Conservation (phyloP, 1,140 invertebrate species). For the Drosophila rufa region DNA sequence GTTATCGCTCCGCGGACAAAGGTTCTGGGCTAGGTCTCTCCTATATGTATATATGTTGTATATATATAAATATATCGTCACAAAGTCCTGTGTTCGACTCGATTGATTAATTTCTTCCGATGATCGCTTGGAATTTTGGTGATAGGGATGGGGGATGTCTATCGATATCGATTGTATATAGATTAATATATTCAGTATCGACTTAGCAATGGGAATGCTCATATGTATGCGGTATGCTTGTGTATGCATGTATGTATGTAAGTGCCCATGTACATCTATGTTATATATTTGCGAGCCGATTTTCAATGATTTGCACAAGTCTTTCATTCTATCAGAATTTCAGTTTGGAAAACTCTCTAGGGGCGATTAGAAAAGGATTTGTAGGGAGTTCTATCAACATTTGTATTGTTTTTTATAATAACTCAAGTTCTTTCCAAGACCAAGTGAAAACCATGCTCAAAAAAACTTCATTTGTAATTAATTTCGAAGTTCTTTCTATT, state of each 20-base stretch:
- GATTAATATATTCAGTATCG: conserved; percentile 63
- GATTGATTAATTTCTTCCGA: conserved; percentile 11
- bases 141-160: conserved; percentile 24
- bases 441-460: conserved; percentile 37
- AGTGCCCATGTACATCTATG: conserved; percentile 41
- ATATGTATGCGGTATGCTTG: conserved; percentile 56
- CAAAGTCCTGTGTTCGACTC: conserved; percentile 48
- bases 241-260: conserved; percentile 42
- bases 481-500: too few species aligned
- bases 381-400: too few species aligned
- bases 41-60: conserved; percentile 1
- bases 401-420: not conserved
- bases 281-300: conserved; percentile 31
- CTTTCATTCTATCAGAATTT: not conserved
- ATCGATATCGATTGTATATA: conserved; percentile 44
- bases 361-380: not conserved
- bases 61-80: not conserved
- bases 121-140: conserved; percentile 27
- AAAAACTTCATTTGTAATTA: not conserved
- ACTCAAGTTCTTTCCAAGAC: conserved; percentile 21
- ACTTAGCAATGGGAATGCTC: conserved; percentile 82
- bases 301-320: conserved; percentile 2
- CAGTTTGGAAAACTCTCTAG: not conserved
- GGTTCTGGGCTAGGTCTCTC: not conserved
- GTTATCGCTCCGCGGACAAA: conserved; percentile 14